A percentile compares a stretch with the other conserved stretches of the same genome.
phyloP scores from a whole-genome alignment of 23 tunicate species.

The Corella eumyota region DNA sequence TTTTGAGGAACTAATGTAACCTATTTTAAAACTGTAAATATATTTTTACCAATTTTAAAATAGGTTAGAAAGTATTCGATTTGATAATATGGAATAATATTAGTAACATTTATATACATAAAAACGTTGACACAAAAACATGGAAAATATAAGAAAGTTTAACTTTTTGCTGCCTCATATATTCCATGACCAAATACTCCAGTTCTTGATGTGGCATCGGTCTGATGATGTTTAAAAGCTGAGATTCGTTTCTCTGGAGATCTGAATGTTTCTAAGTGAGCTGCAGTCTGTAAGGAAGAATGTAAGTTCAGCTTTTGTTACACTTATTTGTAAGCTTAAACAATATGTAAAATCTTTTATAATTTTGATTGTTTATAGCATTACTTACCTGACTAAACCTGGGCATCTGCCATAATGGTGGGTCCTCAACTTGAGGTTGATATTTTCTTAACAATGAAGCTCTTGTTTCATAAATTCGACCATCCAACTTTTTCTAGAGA shows the following conservation, averaged over 20 bases:
- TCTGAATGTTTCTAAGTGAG: constrained; percentile 82
- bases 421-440: constrained; percentile 63
- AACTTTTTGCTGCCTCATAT: constrained; percentile 75
- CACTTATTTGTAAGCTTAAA: no score
- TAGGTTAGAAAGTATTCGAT: no score
- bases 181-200: constrained; percentile 92
- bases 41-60: no score
- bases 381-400: constrained; percentile 29
- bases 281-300: constrained; percentile 30
- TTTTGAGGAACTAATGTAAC: no score
- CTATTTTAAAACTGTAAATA: no score
- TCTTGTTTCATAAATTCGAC: constrained; percentile 62
- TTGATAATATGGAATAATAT: no score
- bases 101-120: no score
- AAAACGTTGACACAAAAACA: no score
- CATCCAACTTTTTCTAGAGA: constrained; percentile 76
- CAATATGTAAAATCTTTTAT: no score
- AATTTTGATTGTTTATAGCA: no score
- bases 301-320: no score
- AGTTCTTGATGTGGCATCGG: constrained; percentile 73
- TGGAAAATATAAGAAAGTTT: no score
- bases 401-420: constrained; percentile 90
- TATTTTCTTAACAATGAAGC: constrained; percentile 64
- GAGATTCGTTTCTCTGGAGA: constrained; percentile 44
- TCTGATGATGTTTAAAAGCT: constrained; percentile 80